Conservation (phyloP, 2,113 vertebrate genomes). For the Chauna torquata region DNA sequence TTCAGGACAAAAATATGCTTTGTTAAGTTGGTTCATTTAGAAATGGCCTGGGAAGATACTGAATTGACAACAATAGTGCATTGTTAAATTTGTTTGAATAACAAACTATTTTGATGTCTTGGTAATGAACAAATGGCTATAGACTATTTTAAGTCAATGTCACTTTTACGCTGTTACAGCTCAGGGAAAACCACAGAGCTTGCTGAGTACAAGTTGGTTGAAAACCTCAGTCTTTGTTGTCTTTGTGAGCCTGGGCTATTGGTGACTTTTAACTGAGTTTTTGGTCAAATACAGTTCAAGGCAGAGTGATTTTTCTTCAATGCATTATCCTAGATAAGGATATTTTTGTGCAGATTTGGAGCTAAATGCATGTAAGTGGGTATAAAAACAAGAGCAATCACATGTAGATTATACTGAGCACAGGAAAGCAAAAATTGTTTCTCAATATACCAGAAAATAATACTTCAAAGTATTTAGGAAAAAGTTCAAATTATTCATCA, state of each 20-base stretch:
- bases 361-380: not conserved
- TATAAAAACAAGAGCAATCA: not conserved
- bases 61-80: not conserved
- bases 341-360: not conserved
- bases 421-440: not conserved
- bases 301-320: not conserved
- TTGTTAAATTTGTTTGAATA: not conserved
- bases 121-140: not conserved
- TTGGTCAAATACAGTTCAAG: not conserved
- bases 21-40: not conserved
- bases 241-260: not conserved
- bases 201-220: not conserved
- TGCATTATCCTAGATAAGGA: not conserved
- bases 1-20: not conserved
- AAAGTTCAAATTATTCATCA: not conserved
- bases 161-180: not conserved
- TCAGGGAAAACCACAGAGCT: not conserved
- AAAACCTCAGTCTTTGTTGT: not conserved
- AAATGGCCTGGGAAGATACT: not conserved
- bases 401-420: not conserved
- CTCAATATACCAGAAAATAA: not conserved
- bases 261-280: not conserved
- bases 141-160: not conserved
- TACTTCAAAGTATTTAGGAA: not conserved
- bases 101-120: not conserved